Base-by-base conservation (phyloP, 1,140 invertebrate species). In the Bombus confusus region DNA sequence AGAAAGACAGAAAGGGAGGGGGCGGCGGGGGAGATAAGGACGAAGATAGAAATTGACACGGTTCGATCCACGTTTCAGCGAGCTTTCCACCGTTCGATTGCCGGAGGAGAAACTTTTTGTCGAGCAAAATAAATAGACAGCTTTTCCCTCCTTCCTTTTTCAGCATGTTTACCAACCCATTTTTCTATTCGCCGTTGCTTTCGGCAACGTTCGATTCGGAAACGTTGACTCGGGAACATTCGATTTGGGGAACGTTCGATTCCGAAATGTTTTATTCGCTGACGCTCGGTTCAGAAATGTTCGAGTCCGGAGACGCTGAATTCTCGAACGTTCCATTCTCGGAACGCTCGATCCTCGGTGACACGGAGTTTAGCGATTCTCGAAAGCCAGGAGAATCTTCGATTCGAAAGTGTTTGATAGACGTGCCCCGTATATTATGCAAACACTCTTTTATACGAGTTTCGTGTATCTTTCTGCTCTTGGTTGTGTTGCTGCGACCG, bases 221-320 rank as follows among this genome's bases (percentile, higher is more conserved):
- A 37, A 39, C 34, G 34, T 79, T 10, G 62, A 47, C 31, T 79
- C 62, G 22, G 41, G 31, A 34, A 28, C 62, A 39, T 79, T 52
- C 64, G 28, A 69, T 79, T 69, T 66, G 74, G 34, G 18, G 22
- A 37, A 22, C 31, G 25, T 28, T 37, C 39, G 43, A 69, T 80
- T 28, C 13, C 31, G 77, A 28, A 68, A 68, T 39, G 39, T 68
- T 79, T 68, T 25, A 79, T 68, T 68, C 62, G 62, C 22, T 28
- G 25, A n/a, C 39, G n/a, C 41, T 22, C 72, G 28, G 28, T 73
- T 41, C 39, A 18, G 25, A 39, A n/a, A 77, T 39, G 37, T 62
- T 62, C 31, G 52, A 52, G 34, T 5, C 41, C 73, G 15, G 52
- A 39, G 28, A 39, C 15, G 18, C 8, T 41, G 25, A 25, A 62